phyloP scores from a whole-genome alignment of 2,797 vertebrate genomes.

The Sylvilagus floridanus region DNA sequence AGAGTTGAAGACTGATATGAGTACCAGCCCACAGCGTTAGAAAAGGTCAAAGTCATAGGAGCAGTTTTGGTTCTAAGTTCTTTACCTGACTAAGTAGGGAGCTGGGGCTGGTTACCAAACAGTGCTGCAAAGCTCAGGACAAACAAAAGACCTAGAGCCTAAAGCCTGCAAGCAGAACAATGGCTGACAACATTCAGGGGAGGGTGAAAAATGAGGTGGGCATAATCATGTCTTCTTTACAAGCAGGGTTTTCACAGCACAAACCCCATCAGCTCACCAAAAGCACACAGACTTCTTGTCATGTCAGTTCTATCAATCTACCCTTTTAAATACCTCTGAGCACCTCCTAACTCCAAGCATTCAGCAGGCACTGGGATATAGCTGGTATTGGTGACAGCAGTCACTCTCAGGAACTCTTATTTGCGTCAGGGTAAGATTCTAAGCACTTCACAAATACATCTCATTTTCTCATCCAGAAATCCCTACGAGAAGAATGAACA shows the following conservation, averaged over 20 bases:
- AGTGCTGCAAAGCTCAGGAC: neutral
- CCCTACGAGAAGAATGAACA: neutral
- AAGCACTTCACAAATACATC: neutral
- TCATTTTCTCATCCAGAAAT: neutral
- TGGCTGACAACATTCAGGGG: neutral
- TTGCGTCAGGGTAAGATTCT: fast-evolving
- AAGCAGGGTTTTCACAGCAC: neutral
- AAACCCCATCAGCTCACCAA: neutral
- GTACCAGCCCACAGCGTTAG: neutral
- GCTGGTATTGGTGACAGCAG: neutral
- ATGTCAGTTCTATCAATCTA: fast-evolving
- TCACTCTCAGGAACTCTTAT: neutral
- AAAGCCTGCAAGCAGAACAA: neutral
- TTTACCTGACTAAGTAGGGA: neutral
- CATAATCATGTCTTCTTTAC: neutral
- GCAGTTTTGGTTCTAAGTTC: neutral
- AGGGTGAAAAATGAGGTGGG: neutral
- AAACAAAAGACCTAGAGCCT: neutral
- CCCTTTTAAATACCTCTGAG: neutral
- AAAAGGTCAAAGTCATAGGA: neutral
- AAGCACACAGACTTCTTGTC: neutral
- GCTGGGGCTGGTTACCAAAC: neutral
- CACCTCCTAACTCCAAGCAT: neutral
- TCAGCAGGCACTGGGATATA: neutral
- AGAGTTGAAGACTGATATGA: neutral